Percentiles rank a stretch among this genome's conserved stretches.
These are phyloP conservation scores for Epinephelus coioides DNA, from an alignment of 2,797 vertebrate species.

Conservation along the genomic window DNA sequence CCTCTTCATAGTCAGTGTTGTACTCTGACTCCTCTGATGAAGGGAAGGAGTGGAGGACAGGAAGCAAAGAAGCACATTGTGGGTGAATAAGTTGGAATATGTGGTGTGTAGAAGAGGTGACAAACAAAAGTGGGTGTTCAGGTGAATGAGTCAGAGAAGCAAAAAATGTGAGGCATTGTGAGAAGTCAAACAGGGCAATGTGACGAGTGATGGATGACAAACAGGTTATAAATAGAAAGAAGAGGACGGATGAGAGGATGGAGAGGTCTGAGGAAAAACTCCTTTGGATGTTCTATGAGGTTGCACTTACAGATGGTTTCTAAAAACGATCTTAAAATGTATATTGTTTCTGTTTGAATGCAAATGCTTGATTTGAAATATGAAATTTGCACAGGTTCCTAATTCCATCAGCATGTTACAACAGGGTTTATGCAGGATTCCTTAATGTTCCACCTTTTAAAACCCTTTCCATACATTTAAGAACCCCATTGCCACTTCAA, in stretches of 20 bases:
- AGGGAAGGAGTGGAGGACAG: slow-evolving; percentile 48
- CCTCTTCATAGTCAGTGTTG: slow-evolving; percentile 95
- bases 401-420: background rate
- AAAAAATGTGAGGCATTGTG: slow-evolving; percentile 8
- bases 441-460: background rate
- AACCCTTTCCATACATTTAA: background rate
- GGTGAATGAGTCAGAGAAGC: slow-evolving; percentile 50
- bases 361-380: background rate
- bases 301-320: background rate
- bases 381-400: background rate
- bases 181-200: slow-evolving; percentile 23
- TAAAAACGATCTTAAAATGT: background rate
- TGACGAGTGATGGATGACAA: slow-evolving; percentile 39
- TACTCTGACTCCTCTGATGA: slow-evolving; percentile 94
- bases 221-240: slow-evolving; percentile 32
- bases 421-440: background rate
- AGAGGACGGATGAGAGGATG: slow-evolving; percentile 4
- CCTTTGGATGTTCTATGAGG: background rate
- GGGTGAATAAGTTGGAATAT: slow-evolving; percentile 51
- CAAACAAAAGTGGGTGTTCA: slow-evolving; percentile 39
- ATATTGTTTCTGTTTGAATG: background rate
- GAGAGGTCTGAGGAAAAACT: background rate
- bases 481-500: background rate
- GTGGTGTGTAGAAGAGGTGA: slow-evolving; percentile 36
- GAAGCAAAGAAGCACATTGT: slow-evolving; percentile 52